phyloP scores from a whole-genome alignment of 1,140 invertebrate genomes.

The Antheraea mylitta region DNA sequence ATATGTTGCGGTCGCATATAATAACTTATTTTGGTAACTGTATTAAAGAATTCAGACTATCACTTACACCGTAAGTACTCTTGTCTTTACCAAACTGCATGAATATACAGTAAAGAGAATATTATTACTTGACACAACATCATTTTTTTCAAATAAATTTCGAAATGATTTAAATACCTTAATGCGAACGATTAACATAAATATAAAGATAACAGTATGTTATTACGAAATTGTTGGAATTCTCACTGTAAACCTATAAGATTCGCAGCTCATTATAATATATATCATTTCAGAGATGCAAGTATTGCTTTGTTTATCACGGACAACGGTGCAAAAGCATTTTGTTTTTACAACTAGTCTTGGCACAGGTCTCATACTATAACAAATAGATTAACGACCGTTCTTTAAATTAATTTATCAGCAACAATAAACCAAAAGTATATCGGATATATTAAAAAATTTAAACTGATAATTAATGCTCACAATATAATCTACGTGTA shows the following conservation, averaged over 20 bases:
- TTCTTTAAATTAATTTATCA: conserved; percentile 39
- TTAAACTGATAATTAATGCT: conserved; percentile 2
- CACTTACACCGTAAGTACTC: too few species aligned
- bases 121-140: too few species aligned
- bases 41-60: not conserved
- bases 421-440: conserved; percentile 23
- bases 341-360: conserved; percentile 24
- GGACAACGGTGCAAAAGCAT: conserved; percentile 11
- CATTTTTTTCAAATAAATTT: too few species aligned
- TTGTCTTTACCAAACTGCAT: too few species aligned
- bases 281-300: not conserved
- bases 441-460: conserved; percentile 10
- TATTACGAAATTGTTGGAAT: not conserved
- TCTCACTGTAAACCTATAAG: not conserved
- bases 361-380: conserved; percentile 34
- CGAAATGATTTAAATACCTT: too few species aligned
- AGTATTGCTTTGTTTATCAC: conserved; percentile 14
- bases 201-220: too few species aligned
- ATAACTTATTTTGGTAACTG: not conserved
- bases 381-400: conserved; percentile 34
- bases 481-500: not conserved
- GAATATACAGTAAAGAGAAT: too few species aligned
- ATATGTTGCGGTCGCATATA: not conserved
- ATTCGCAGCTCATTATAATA: not conserved
- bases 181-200: too few species aligned